phyloP scores from a whole-genome alignment of 1,140 invertebrate species.

The Zelostemma sp. region DNA sequence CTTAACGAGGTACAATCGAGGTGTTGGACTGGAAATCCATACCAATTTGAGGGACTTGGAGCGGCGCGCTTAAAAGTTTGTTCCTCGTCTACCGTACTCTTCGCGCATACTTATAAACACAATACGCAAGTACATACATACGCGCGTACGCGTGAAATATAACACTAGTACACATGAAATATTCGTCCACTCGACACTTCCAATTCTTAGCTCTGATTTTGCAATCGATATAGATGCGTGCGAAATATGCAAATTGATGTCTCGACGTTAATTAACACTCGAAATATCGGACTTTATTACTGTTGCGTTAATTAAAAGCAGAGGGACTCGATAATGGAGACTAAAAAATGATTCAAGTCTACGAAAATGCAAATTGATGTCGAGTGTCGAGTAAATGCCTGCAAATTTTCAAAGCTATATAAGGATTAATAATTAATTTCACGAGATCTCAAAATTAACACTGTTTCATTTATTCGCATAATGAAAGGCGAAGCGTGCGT shows the following conservation, averaged over 20 bases:
- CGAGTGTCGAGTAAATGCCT: no score
- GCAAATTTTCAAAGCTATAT: no score
- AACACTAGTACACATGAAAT: neutral
- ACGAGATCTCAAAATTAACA: no score
- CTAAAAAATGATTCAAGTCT: no score
- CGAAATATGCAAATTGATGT: neutral
- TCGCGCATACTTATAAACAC: slow-evolving; percentile 28
- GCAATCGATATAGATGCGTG: neutral
- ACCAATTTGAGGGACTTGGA: slow-evolving; percentile 68
- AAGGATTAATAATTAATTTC: no score
- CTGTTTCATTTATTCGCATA: no score
- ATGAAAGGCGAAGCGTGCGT: neutral
- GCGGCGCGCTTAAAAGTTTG: slow-evolving; percentile 57
- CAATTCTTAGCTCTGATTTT: neutral
- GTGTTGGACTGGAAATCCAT: slow-evolving; percentile 71
- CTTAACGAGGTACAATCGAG: slow-evolving; percentile 68
- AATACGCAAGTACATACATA: slow-evolving; percentile 26
- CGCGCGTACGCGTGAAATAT: neutral
- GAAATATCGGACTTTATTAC: no score
- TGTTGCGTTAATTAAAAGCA: no score
- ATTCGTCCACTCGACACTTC: neutral
- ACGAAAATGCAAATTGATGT: no score
- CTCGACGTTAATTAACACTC: neutral
- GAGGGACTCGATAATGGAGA: no score
- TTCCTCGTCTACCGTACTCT: slow-evolving; percentile 32